Conservation (phyloP, 2,797 vertebrate genomes). For the Semaprochilodus insignis region DNA sequence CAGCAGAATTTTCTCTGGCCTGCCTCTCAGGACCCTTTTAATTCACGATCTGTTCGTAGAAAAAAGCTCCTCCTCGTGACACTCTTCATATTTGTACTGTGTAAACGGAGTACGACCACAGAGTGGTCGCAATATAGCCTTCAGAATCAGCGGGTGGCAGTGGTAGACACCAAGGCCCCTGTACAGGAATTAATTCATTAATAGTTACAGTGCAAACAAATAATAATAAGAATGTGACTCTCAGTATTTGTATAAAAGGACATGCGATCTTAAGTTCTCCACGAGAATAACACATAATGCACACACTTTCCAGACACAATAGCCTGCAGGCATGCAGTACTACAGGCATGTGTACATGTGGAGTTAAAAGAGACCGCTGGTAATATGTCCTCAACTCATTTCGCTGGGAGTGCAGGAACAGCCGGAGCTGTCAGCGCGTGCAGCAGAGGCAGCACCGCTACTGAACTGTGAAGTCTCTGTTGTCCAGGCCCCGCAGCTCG, state of each 20-base stretch:
- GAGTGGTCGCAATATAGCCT: neutral
- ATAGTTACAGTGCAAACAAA: neutral
- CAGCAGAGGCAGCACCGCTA: constrained; percentile 22
- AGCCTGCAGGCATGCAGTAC: neutral
- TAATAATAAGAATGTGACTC: neutral
- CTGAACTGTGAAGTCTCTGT: constrained; percentile 55
- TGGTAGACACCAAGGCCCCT: neutral
- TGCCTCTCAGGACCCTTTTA: neutral
- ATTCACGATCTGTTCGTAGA: constrained; percentile 8
- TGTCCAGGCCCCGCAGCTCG: constrained; percentile 51
- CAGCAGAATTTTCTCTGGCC: neutral
- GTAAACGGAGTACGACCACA: neutral
- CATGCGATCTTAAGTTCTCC: neutral
- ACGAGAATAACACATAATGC: neutral
- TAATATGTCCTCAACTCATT: constrained; percentile 16
- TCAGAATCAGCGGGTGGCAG: neutral
- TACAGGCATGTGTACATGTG: constrained; percentile 4
- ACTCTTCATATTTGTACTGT: neutral
- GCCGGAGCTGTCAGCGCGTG: constrained; percentile 48
- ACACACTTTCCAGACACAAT: neutral
- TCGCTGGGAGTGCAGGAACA: constrained; percentile 16
- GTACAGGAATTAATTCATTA: neutral
- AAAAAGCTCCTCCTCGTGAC: neutral
- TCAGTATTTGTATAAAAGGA: neutral
- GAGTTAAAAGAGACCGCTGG: constrained; percentile 25